Evolutionary conservation across 1,140 invertebrate genomes (phyloP), one percentile per base, ranked within the genome.

Genomic region (Microplitis mediator): DNA sequence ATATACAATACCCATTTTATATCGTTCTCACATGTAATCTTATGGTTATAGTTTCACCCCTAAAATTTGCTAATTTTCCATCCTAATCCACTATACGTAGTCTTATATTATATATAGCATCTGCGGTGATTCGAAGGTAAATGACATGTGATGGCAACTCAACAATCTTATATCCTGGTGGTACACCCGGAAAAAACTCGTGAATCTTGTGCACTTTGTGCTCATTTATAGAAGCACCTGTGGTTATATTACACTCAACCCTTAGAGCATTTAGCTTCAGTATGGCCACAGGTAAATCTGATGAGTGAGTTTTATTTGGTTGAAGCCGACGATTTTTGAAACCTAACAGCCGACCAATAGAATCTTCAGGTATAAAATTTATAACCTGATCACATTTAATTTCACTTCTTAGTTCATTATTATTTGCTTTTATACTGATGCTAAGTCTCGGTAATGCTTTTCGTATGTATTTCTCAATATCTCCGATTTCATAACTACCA

Each of bases 401-500:
- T 54, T 58, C 16, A 58, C 31, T 58, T 2, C 23, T 14, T 16
- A 58, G 23, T 31, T 58, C 56, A 58, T 58, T 58, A 16, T 58
- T 58, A 9, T 58, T 16, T 23, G 56, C 14, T 31, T 58, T 31
- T 23, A 16, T 23, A 23, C 14, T 23, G 8, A 31, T 6, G 4
- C 14, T 23, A 4, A 58, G 23, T 58, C 23, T 9, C 2, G 14
- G 14, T 0, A 23, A 14, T 23, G 56, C 2, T 9, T 58, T 70
- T 34, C 51, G 36, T 60, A 78, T 13, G 66, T 66, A 78, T 11
- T 72, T 69, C 58, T 76, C 71, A 35, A 81, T 82, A 69, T 84
- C 77, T 52, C 63, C 34, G 54, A 82, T 71, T 76, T 82, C 81
- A 78, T 81, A 84, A n/a, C 79, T 78, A 16, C 81, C 81, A 11